Base-by-base conservation (phyloP, 2,888 invertebrate genomes). In the Nemoura dubitans region DNA sequence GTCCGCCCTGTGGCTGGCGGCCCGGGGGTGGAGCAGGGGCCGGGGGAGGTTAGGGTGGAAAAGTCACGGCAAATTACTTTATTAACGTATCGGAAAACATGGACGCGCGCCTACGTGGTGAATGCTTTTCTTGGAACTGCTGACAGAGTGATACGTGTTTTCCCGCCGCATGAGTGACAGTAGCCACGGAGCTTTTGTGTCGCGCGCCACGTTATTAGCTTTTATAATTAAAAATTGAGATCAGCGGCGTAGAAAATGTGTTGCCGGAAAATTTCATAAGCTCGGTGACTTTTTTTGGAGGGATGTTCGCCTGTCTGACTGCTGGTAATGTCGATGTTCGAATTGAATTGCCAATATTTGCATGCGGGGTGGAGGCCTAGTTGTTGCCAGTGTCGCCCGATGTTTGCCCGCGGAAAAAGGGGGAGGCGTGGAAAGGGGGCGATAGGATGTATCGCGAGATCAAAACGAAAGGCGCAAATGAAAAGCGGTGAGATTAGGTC, bases 401-500 rank as follows among this genome's bases (percentile, higher is more conserved):
- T 16, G 59, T 59, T 59, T 16, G 59, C 16, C 3, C 59, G 59
- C 16, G 21, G 21, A 21, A 59, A 21, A 59, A 14, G 78, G 78
- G 78, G 78, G 25, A 25, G 26, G 21, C 14, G 59, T 21, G n/a
- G n/a, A n/a, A n/a, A 59, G 14, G 6, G 10, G 59, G 59, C 14
- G 14, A 59, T 59, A 59, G 59, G 59, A 59, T 59, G 59, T 59
- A 21, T 21, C 59, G 78, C 26, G 7, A 78, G 78, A 78, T 78
- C 78, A 78, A 26, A 78, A 27, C 28, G 78, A 78, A 78, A 78
- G 78, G 28, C 26, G 28, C 78, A 78, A 78, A 78, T 78, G 78
- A 78, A 78, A 78, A 6, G 26, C 27, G 78, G 78, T 78, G 28
- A 21, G 59, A 59, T 59, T 59, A 59, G 59, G 14, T 59, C 59